Evolutionary conservation across 1,140 invertebrate species (phyloP).

Genomic region (Zaprionus gabonicus): DNA sequence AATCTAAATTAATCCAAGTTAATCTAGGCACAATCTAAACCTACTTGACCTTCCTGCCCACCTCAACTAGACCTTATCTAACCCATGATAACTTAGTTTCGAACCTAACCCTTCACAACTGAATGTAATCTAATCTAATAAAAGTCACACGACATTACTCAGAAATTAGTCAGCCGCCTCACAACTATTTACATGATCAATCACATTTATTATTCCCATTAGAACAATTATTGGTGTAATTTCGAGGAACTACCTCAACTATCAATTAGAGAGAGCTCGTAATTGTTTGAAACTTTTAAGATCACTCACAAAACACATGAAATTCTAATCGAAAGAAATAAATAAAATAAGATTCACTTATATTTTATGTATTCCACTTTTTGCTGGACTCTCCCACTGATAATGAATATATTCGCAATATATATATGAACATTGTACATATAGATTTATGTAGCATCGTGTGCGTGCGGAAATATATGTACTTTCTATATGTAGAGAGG

Average conservation of each 20-base stretch:
- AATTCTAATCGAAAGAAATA: not conserved
- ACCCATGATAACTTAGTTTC: not conserved
- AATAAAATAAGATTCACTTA: not conserved
- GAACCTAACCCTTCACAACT: not conserved
- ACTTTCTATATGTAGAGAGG: not conserved
- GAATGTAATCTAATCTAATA: not conserved
- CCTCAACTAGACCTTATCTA: not conserved
- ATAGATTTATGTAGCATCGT: slow-evolving; percentile 11
- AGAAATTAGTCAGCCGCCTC: not conserved
- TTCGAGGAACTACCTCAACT: not conserved
- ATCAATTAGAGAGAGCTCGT: not conserved
- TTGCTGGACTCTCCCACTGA: slow-evolving; percentile 19
- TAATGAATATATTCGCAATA: slow-evolving; percentile 14
- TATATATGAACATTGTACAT: slow-evolving; percentile 18
- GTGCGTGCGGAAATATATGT: slow-evolving; percentile 1
- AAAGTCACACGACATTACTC: not conserved
- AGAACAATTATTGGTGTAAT: not conserved
- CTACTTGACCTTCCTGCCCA: not conserved
- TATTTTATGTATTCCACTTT: slow-evolving; percentile 9
- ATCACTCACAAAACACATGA: not conserved
- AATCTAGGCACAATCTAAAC: not conserved
- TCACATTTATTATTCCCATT: not conserved
- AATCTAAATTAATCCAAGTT: not conserved
- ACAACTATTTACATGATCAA: not conserved
- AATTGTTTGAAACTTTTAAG: not conserved